Evolutionary conservation across 1,140 invertebrate species (phyloP), one percentile per base, ranked within the genome.

Genomic region (Drosophila elegans): DNA sequence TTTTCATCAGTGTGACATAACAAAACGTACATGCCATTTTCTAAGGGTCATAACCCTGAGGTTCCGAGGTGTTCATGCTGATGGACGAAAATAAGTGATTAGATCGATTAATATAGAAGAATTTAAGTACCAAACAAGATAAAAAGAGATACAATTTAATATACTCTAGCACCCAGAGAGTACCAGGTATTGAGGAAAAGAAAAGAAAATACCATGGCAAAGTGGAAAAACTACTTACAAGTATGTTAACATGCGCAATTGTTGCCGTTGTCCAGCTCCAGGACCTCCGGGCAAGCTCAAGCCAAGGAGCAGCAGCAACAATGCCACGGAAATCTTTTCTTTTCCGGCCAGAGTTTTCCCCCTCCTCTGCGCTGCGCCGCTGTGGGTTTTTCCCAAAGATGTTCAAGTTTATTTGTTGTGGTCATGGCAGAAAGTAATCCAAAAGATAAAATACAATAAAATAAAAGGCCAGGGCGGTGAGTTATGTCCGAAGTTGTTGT

Each of bases 211-310:
- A 34, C 34, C 68, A 80, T 79, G 77, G 76, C 84, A 80, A 89
- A 89, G 84, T 89, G 84, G 84, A 89, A 89, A 88, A 89, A 89
- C 84, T 90, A 90, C 86, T 90, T 90, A 90, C 86, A 90, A 90
- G 86, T 86, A 83, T 90, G 86, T 90, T 90, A 90, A 90, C 86
- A 90, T 86, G 86, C 86, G 83, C 86, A 84, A 89, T 89, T 89
- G 61, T 78, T 84, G 78, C 62, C 52, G 59, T 66, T 80, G 78
- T 63, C 61, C 69, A 61, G 55, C 53, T 51, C 53, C 25, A 62
- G 78, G 78, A 76, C 82, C 82, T 81, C 46, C 62, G 77, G 80
- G 68, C 46, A 59, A 54, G 39, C 77, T 56, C 61, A 54, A 63
- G 66, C 45, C 44, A 75, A 74, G 73, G 42, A 54, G 54, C 10